A percentile compares a stretch with the other conserved stretches of the same genome.
Evolutionary conservation across 2,888 invertebrate genomes (phyloP).

Genomic region (Antheraea assamensis): DNA sequence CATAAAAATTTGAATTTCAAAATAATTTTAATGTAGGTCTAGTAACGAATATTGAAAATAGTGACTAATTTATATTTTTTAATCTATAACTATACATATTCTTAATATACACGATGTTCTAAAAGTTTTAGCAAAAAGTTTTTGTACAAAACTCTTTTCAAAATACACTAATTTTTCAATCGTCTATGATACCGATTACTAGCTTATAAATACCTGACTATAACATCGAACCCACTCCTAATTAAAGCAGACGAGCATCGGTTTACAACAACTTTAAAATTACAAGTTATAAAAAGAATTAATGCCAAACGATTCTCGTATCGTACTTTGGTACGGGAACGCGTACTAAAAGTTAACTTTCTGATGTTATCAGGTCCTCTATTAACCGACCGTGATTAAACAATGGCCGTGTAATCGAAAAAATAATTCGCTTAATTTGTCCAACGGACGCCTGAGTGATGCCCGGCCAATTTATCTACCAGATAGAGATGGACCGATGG

Average conservation of each 20-base stretch:
- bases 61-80: too few species aligned
- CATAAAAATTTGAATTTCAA: too few species aligned
- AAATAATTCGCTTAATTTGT: conserved; percentile 78
- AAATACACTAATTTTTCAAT: too few species aligned
- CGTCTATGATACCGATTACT: too few species aligned
- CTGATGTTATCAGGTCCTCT: conserved; percentile 63
- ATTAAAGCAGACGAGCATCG: not conserved
- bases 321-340: conserved; percentile 33
- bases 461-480: conserved; percentile 68
- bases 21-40: too few species aligned
- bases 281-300: not conserved
- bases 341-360: conserved; percentile 35
- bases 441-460: conserved; percentile 55
- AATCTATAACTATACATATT: too few species aligned
- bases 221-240: not conserved
- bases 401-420: conserved; percentile 77
- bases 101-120: too few species aligned
- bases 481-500: conserved; percentile 68
- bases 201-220: too few species aligned
- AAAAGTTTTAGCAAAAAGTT: too few species aligned
- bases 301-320: conserved; percentile 11
- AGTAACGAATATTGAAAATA: too few species aligned
- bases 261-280: not conserved
- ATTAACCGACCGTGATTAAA: conserved; percentile 74
- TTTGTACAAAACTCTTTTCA: too few species aligned